phyloP scores from a whole-genome alignment of 1,140 invertebrate genomes.

The Anthonomus grandis region DNA sequence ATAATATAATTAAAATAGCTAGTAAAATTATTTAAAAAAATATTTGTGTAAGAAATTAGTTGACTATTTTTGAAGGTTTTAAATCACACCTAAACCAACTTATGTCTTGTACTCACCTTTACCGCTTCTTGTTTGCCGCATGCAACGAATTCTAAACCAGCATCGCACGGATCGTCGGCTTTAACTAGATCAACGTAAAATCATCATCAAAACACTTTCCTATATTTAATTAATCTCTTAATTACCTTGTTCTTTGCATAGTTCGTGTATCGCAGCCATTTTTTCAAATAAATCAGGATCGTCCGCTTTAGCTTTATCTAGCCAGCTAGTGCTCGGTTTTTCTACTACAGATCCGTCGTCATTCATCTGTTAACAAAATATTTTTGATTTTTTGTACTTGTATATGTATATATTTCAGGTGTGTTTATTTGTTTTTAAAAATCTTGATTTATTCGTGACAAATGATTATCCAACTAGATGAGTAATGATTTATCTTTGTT shows the following conservation, averaged over 20 bases:
- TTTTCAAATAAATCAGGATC: slow-evolving; percentile 13
- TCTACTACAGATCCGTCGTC: slow-evolving; percentile 6
- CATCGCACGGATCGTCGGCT: not conserved
- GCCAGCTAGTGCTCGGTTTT: slow-evolving; percentile 7
- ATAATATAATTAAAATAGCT: too few relatives aligned
- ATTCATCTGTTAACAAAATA: slow-evolving; percentile 8
- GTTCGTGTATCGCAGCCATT: not conserved
- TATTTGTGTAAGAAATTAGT: too few relatives aligned
- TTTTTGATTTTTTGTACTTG: not conserved
- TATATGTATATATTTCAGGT: too few relatives aligned
- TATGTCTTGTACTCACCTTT: slow-evolving; percentile 8
- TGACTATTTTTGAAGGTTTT: too few relatives aligned
- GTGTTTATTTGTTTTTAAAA: too few relatives aligned
- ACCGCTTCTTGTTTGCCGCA: slow-evolving; percentile 3
- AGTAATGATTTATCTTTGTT: too few relatives aligned
- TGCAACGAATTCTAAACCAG: not conserved
- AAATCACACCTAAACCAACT: too few relatives aligned
- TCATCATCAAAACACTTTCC: not conserved
- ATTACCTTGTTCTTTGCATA: slow-evolving; percentile 7
- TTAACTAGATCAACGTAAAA: not conserved
- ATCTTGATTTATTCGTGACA: too few relatives aligned
- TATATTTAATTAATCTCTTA: too few relatives aligned
- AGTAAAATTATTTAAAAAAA: too few relatives aligned
- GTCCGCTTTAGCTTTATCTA: slow-evolving; percentile 11
- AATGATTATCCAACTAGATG: too few relatives aligned